Evolutionary conservation across 2,113 vertebrate genomes (phyloP).

Genomic region (Sorex fumeus): DNA sequence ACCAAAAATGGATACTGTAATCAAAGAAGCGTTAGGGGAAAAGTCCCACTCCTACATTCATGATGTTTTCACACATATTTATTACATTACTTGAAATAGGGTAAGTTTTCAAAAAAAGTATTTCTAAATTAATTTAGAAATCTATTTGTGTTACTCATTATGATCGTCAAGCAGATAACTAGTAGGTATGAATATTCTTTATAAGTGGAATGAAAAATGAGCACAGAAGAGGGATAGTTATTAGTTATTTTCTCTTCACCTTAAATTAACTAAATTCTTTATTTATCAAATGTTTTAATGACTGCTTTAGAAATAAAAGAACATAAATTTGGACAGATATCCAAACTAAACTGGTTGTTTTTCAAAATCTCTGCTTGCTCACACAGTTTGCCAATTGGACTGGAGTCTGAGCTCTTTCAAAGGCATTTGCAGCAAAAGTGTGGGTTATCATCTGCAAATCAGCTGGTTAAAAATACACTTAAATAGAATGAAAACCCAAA

Average conservation of each 20-base stretch:
- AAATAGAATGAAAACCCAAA: neutral
- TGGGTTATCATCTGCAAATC: neutral
- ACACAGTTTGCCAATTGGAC: neutral
- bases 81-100: neutral
- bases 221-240: neutral
- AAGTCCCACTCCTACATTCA: neutral
- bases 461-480: neutral
- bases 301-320: neutral
- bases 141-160: neutral
- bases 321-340: conserved; percentile 7
- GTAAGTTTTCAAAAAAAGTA: neutral
- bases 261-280: neutral
- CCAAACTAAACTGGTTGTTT: neutral
- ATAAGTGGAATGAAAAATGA: neutral
- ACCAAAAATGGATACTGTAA: neutral
- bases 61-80: conserved; percentile 19
- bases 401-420: conserved; percentile 42
- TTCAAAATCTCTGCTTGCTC: neutral
- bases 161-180: neutral
- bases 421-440: neutral
- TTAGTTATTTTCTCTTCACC: neutral
- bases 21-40: neutral
- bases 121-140: conserved; percentile 9
- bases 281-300: neutral
- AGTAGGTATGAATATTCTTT: neutral